phyloP scores from a whole-genome alignment of 2,113 vertebrate genomes.

The Piprites chloris region DNA sequence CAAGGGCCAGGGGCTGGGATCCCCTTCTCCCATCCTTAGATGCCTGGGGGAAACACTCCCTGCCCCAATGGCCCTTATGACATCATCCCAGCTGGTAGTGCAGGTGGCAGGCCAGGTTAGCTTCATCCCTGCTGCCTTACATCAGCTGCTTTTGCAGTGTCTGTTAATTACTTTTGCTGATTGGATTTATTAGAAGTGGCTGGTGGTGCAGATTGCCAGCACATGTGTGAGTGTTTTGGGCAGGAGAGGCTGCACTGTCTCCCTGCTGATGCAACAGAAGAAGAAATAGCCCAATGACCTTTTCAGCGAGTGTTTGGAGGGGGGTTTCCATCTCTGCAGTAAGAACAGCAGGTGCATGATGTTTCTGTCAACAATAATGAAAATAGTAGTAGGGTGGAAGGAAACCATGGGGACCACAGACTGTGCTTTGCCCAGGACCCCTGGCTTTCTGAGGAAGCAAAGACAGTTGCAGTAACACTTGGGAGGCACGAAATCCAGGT shows the following conservation, averaged over 20 bases:
- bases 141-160: neutral
- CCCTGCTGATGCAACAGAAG: neutral
- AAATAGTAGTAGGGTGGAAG: conserved; percentile 60
- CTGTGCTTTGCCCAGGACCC: neutral
- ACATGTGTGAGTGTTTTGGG: fast-evolving
- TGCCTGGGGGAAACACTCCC: neutral
- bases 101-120: too few species aligned
- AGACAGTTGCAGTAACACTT: neutral
- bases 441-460: neutral
- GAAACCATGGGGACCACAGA: conserved; percentile 43
- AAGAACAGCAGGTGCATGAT: conserved; percentile 47
- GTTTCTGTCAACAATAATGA: conserved; percentile 25
- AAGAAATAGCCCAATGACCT: neutral
- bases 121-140: neutral
- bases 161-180: neutral
- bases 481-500: neutral
- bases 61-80: neutral
- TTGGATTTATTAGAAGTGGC: neutral
- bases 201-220: too few species aligned
- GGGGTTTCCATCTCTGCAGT: neutral
- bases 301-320: neutral
- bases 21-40: neutral
- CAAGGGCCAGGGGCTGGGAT: fast-evolving
- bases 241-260: fast-evolving
- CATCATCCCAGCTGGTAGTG: neutral